phyloP scores from a whole-genome alignment of 2,888 invertebrate genomes.

The Sceliomorpha sp. region DNA sequence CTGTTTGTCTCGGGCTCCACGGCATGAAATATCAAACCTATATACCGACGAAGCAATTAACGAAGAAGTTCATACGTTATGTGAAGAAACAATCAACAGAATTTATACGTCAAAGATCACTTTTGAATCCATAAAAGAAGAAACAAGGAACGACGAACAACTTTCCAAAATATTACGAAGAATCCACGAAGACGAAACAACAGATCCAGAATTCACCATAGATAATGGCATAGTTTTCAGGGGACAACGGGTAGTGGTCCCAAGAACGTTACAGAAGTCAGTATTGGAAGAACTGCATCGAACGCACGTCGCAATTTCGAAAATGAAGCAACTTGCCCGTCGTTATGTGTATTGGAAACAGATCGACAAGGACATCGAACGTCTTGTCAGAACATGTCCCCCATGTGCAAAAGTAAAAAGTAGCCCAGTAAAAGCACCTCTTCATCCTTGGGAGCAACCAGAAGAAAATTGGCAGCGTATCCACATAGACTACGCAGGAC shows the following conservation, averaged over 20 bases:
- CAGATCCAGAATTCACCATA: constrained; percentile 17
- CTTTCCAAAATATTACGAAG: constrained; percentile 4
- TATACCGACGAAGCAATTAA: constrained; percentile 6
- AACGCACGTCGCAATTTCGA: constrained; percentile 49
- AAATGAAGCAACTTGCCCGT: too few species aligned
- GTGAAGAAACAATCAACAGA: constrained; percentile 7
- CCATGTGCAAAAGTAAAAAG: constrained; percentile 26
- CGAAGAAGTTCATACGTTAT: constrained; percentile 11
- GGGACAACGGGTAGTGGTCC: constrained; percentile 60
- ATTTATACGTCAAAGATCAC: constrained; percentile 10
- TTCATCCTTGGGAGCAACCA: constrained; percentile 54
- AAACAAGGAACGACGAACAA: constrained; percentile 4
- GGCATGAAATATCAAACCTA: background rate
- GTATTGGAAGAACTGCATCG: constrained; percentile 46
- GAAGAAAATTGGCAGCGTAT: constrained; percentile 58
- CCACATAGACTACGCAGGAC: too few species aligned
- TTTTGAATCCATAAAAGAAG: constrained; percentile 7
- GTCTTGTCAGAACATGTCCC: constrained; percentile 24
- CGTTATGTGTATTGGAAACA: constrained; percentile 54
- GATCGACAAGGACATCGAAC: constrained; percentile 53
- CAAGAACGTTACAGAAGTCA: constrained; percentile 16
- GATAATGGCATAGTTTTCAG: constrained; percentile 52
- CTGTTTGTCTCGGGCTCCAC: constrained; percentile 23
- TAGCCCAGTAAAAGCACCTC: constrained; percentile 35
- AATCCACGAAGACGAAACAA: background rate